Conservation (phyloP, 2,888 invertebrate genomes). For the Spisula solida region DNA sequence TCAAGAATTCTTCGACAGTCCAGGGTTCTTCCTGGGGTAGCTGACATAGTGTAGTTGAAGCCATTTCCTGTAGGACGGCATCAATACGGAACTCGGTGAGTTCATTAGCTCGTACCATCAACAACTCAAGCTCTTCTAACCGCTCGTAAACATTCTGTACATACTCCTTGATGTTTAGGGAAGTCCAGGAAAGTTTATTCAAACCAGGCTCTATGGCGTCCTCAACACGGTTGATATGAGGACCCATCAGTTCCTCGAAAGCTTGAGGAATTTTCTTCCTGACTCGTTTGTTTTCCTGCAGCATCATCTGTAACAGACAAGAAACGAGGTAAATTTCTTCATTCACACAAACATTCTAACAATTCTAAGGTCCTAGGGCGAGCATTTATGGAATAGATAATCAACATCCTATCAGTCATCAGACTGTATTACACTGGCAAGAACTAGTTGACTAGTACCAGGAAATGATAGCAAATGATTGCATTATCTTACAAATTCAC, state of each 20-base stretch:
- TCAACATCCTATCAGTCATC: no score
- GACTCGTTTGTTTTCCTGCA: constrained; percentile 87
- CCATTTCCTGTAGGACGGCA: constrained; percentile 95
- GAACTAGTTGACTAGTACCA: no score
- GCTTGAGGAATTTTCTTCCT: constrained; percentile 90
- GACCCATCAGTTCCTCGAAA: constrained; percentile 95
- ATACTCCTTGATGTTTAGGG: constrained; percentile 91
- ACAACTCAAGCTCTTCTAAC: constrained; percentile 93
- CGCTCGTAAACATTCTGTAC: constrained; percentile 90
- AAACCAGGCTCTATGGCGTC: constrained; percentile 92
- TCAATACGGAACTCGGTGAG: constrained; percentile 91
- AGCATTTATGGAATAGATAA: no score
- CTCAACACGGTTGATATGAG: constrained; percentile 94
- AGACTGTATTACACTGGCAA: no score
- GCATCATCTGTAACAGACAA: constrained; percentile 85
- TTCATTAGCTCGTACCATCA: constrained; percentile 89
- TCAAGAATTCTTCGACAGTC: constrained; percentile 95
- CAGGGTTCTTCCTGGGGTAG: constrained; percentile 95
- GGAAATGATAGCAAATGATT: no score
- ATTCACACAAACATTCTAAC: no score
- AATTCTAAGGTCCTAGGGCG: no score
- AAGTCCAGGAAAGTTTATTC: constrained; percentile 94
- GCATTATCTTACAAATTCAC: no score
- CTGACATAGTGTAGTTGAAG: constrained; percentile 93
- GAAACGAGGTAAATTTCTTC: neutral